Conservation (phyloP, 2,888 invertebrate genomes). For the Polymixis flavicincta region DNA sequence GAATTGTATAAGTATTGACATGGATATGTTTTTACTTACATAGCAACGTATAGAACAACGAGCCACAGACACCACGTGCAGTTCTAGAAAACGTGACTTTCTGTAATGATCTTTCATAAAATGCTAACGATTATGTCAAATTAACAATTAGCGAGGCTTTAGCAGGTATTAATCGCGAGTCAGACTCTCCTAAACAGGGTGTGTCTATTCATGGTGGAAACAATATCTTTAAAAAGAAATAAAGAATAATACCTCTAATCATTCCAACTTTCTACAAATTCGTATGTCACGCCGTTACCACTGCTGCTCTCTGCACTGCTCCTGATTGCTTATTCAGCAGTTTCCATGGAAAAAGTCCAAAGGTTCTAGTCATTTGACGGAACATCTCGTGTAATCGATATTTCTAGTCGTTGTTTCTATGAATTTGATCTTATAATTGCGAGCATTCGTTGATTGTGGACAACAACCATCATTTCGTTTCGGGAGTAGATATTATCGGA, state of each 20-base stretch:
- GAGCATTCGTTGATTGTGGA: slow-evolving; percentile 22
- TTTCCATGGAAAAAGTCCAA: no score
- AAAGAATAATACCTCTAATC: not conserved
- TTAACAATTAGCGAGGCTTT: not conserved
- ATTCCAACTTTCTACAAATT: no score
- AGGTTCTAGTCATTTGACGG: not conserved
- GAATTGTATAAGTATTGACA: slow-evolving; percentile 15
- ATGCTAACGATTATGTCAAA: slow-evolving; percentile 27
- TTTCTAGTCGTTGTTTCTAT: slow-evolving; percentile 6
- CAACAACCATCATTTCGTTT: slow-evolving; percentile 11
- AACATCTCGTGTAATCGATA: not conserved
- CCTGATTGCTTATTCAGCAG: no score
- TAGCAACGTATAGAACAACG: slow-evolving; percentile 1
- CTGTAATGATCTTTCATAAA: slow-evolving; percentile 21
- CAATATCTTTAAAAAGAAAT: not conserved
- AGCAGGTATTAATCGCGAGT: slow-evolving; percentile 6
- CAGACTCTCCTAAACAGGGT: not conserved
- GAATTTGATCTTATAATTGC: slow-evolving; percentile 13
- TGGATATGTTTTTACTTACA: slow-evolving; percentile 2
- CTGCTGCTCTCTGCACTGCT: no score
- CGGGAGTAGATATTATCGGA: slow-evolving; percentile 27
- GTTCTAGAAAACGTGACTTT: slow-evolving; percentile 50
- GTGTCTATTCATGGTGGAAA: slow-evolving; percentile 4
- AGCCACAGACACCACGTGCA: slow-evolving; percentile 16
- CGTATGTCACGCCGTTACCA: no score